Conservation (phyloP, 53 echinoderm and acorn worm genomes). For the Patiria pectinifera region DNA sequence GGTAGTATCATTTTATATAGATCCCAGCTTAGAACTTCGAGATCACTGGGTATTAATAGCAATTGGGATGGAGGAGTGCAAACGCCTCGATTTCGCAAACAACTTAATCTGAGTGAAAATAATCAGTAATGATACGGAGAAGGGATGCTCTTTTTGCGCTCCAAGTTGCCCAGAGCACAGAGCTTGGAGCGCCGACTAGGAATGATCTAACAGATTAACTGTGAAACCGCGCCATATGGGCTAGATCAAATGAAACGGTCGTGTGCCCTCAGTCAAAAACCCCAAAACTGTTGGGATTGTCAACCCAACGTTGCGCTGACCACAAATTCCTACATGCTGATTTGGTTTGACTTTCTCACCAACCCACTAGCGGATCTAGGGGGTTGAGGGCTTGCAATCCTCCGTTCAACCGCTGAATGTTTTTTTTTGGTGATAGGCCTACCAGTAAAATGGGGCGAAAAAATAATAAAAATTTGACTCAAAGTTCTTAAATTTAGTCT, state of each 20-base stretch:
- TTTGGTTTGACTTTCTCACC: no score
- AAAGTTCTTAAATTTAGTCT: no score
- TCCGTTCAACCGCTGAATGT: no score
- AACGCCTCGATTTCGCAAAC: neutral
- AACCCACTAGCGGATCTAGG: no score
- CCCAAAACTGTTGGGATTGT: no score
- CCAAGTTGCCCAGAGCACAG: slow-evolving; percentile 7
- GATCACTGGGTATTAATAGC: slow-evolving; percentile 10
- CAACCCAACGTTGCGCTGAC: no score
- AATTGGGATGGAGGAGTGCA: neutral
- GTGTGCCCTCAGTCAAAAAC: neutral
- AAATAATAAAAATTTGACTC: no score
- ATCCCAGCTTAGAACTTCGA: slow-evolving; percentile 8
- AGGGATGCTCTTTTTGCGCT: neutral
- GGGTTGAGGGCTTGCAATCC: no score
- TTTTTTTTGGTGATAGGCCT: no score
- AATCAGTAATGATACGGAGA: slow-evolving; percentile 12
- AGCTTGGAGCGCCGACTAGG: neutral
- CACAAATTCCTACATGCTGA: no score
- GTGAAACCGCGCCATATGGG: slow-evolving; percentile 40
- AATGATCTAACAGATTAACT: slow-evolving; percentile 25
- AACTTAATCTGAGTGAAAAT: slow-evolving; percentile 7
- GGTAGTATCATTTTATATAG: neutral
- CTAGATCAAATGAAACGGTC: neutral
- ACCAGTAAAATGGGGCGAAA: no score